These are phyloP conservation scores for Phalacrocorax carbo DNA, from an alignment of 2,113 vertebrate species.

Conservation along the genomic window DNA sequence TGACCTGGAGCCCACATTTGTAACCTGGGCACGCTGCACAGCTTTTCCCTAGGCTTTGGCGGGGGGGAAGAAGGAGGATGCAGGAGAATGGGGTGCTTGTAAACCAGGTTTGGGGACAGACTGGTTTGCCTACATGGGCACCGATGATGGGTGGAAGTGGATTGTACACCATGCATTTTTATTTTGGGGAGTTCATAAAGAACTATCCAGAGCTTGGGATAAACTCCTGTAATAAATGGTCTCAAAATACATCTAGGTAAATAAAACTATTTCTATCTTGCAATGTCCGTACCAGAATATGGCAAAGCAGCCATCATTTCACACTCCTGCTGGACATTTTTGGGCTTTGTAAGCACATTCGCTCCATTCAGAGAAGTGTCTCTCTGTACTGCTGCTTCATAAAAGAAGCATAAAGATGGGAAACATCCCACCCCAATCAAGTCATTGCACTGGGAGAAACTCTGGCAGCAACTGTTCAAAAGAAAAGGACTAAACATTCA, in stretches of 20 bases:
- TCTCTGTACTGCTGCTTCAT: background rate
- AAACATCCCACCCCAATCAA: background rate
- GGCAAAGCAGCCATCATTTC: background rate
- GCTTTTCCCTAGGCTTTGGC: background rate
- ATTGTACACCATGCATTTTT: background rate
- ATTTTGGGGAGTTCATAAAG: background rate
- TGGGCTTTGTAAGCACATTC: background rate
- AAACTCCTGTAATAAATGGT: background rate
- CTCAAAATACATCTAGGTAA: background rate
- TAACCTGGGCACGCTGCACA: background rate
- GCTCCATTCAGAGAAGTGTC: accelerated
- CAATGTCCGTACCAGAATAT: background rate
- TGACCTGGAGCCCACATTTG: background rate
- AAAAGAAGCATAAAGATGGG: background rate
- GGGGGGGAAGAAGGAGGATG: background rate
- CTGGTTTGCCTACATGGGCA: background rate
- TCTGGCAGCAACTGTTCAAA: background rate
- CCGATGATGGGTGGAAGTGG: background rate
- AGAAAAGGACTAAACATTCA: background rate
- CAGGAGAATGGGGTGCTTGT: background rate
- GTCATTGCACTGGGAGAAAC: background rate
- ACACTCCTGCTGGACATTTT: background rate
- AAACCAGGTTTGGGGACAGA: background rate
- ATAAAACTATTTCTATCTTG: background rate
- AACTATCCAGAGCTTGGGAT: background rate